Conservation (phyloP, 2,113 vertebrate genomes). For the Anolis sagrei region DNA sequence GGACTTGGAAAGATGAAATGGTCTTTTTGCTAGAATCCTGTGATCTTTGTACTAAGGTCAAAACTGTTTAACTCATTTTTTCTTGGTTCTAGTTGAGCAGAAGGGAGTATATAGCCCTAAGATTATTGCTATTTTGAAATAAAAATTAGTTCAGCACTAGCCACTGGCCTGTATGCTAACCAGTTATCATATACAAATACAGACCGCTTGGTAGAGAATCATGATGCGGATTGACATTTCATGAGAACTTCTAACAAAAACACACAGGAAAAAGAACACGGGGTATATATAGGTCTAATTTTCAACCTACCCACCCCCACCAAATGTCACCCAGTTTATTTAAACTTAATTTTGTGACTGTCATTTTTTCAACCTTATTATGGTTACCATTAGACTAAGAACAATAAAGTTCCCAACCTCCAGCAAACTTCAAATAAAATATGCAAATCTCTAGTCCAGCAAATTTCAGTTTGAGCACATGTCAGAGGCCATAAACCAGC, state of each 20-base stretch:
- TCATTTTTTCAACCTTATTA: not conserved
- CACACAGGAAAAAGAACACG: not conserved
- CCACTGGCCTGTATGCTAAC: rapidly evolving
- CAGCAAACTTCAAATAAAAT: not conserved
- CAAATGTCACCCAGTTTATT: not conserved
- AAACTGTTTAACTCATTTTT: not conserved
- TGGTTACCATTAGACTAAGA: not conserved
- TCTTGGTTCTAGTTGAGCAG: not conserved
- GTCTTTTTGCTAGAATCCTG: not conserved
- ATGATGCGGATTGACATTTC: not conserved
- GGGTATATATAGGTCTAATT: rapidly evolving
- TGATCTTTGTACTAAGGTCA: too few relatives aligned
- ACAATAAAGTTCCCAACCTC: not conserved
- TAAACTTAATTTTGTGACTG: not conserved
- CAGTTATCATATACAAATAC: not conserved
- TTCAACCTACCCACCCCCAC: too few relatives aligned
- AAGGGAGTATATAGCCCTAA: not conserved
- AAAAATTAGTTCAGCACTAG: rapidly evolving
- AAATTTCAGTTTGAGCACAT: not conserved
- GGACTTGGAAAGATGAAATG: not conserved
- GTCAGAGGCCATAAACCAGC: not conserved
- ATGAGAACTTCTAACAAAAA: not conserved
- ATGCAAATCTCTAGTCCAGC: not conserved
- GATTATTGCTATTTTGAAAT: not conserved
- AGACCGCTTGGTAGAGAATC: rapidly evolving